A percentile compares a stretch with the other conserved stretches of the same genome.
Conservation (phyloP, 2,113 vertebrate genomes). For the Neoarius graeffei region DNA sequence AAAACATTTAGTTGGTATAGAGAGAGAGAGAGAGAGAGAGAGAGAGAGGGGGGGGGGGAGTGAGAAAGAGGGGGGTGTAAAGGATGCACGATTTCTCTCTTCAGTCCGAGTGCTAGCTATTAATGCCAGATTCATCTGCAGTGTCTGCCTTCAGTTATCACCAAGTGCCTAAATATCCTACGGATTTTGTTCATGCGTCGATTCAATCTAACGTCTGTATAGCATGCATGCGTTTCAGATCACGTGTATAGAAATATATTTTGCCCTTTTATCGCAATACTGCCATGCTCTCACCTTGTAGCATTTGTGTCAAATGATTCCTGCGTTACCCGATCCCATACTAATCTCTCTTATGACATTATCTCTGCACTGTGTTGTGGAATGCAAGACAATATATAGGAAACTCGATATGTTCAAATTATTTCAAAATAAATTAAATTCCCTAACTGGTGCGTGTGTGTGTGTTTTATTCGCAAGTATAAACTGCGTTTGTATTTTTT, state of each 20-base stretch:
- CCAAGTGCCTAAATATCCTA: slow-evolving; percentile 19
- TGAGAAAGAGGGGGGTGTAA: neutral
- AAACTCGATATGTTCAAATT: neutral
- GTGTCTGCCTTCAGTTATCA: slow-evolving; percentile 10
- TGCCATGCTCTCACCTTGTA: neutral
- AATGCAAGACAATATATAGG: neutral
- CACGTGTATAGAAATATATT: neutral
- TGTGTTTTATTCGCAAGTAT: neutral
- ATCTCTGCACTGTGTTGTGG: neutral
- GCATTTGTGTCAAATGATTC: neutral
- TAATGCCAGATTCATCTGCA: neutral
- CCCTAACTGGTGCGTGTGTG: neutral
- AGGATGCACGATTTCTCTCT: neutral
- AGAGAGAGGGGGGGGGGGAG: too few relatives aligned
- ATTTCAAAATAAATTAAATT: neutral
- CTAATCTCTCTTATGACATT: neutral
- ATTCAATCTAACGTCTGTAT: neutral
- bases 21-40: neutral
- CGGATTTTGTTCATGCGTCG: neutral
- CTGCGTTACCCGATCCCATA: too few relatives aligned
- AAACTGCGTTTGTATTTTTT: neutral
- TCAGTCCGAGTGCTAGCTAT: neutral
- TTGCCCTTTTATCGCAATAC: neutral
- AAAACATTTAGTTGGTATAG: neutral
- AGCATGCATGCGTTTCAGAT: neutral